Percentiles rank a stretch among this genome's conserved stretches.
Evolutionary conservation across 2,888 invertebrate genomes (phyloP).

Genomic region (Cosmia pyralina): DNA sequence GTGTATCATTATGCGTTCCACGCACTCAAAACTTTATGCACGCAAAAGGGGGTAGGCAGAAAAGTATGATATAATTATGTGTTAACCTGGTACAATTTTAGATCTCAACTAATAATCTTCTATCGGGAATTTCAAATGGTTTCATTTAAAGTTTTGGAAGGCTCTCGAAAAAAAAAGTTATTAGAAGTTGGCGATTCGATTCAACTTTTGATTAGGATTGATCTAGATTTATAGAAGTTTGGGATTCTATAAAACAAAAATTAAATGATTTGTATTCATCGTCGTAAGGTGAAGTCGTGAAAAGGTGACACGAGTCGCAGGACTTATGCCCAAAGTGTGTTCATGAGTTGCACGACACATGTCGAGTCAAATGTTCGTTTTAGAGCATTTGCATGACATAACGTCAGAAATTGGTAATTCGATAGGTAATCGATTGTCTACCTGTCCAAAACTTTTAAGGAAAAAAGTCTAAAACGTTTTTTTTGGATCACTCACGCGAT

Average conservation of each 20-base stretch:
- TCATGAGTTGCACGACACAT: background rate
- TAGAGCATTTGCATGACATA: background rate
- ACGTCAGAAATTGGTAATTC: background rate
- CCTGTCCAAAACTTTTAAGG: background rate
- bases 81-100: background rate
- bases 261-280: constrained; percentile 13
- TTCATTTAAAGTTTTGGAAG: background rate
- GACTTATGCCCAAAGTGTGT: background rate
- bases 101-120: background rate
- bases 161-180: background rate
- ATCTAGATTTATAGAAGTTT: background rate
- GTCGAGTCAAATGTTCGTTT: background rate
- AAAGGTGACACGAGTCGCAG: background rate
- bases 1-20: background rate
- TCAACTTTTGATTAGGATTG: background rate
- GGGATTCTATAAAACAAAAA: background rate
- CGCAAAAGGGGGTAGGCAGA: background rate
- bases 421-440: background rate
- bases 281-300: constrained; percentile 2
- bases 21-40: too few relatives aligned
- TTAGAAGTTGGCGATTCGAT: background rate
- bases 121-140: background rate
- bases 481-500: background rate
- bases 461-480: background rate
- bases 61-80: too few relatives aligned